Base-by-base conservation (phyloP, 2,113 vertebrate genomes). In the Phylloscopus trochilus region DNA sequence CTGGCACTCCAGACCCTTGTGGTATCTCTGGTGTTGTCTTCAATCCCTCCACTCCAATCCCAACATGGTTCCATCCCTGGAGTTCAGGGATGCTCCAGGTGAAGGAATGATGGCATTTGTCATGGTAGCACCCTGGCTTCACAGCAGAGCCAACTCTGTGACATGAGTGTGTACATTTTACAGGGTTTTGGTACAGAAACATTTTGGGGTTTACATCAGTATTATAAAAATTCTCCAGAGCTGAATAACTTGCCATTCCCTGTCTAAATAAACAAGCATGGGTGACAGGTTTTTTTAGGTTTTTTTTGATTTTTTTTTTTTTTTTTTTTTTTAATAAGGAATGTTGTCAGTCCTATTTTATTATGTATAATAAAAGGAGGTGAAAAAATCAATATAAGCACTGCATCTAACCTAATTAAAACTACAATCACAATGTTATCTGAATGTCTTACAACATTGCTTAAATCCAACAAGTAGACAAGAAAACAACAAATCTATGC, bases 381-480 rank as follows among this genome's bases (percentile, higher is more conserved):
- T 90, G 94, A 91, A 93, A 94, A 93, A 94, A 83, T 87, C 93
- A 95, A 56, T 90, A 96, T 96, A 97, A 93, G 85, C 94, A 93
- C 88, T 93, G 90, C 70, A 83, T 46, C 95, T 96, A 96, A 41
- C 88, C 93, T 97, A 96, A 90, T 95, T 90, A 95, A 94, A 96
- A 95, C 96, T 97, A 97, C 96, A 95, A 83, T 90, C 92, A 96
- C 96, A 95, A 93, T 93, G 95, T 94, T 95, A 96, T 96, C 69
- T 78, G 79, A 96, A 93, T 90, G 94, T 69, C 92, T 94, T 94
- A 96, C 94, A 96, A 93, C 92, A 92, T 90, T 92, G 88, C 68
- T 96, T 86, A 96, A 97, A 97, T 96, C 88, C 90, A 97, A 95
- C 95, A 96, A 94, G 76, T 80, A 94, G 92, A 94, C 83, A 93